Conservation (phyloP, 2,888 invertebrate species). For the Lithophane semibrunnea region DNA sequence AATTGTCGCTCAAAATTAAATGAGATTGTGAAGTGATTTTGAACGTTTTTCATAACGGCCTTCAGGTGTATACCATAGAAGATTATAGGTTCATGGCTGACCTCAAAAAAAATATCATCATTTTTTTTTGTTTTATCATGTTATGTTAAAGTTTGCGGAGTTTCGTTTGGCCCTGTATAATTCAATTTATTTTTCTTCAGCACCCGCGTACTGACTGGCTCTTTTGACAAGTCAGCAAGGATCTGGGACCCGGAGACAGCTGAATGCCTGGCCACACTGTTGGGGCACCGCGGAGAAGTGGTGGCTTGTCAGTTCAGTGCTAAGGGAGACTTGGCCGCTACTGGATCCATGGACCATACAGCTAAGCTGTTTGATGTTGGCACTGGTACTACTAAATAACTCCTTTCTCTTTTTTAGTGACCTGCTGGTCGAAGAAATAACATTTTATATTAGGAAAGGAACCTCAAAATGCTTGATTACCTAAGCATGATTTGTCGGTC, state of each 20-base stretch:
- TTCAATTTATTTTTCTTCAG: slow-evolving; percentile 68
- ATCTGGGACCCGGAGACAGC: slow-evolving; percentile 93
- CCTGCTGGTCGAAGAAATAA: not conserved
- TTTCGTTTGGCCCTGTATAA: not conserved
- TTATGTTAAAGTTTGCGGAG: not conserved
- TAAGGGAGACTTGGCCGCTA: slow-evolving; percentile 92
- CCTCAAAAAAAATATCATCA: too few relatives aligned
- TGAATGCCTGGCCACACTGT: slow-evolving; percentile 92
- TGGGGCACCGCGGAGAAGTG: slow-evolving; percentile 94
- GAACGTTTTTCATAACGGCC: too few relatives aligned
- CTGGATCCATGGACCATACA: slow-evolving; percentile 94
- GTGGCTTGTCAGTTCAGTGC: slow-evolving; percentile 93
- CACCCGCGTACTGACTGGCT: slow-evolving; percentile 94
- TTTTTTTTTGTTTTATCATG: too few relatives aligned
- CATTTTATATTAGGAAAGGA: not conserved
- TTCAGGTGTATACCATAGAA: too few relatives aligned
- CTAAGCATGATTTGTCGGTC: not conserved
- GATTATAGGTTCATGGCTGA: too few relatives aligned
- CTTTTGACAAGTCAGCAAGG: slow-evolving; percentile 94
- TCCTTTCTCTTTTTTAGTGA: not conserved
- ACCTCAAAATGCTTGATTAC: not conserved
- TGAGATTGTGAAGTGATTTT: too few relatives aligned
- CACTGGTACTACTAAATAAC: slow-evolving; percentile 86
- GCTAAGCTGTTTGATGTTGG: slow-evolving; percentile 93
- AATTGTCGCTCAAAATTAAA: too few relatives aligned